A percentile compares a stretch with the other conserved stretches of the same genome.
These are phyloP conservation scores for Coenonympha glycerion DNA, from an alignment of 2,888 invertebrate genomes.

Conservation along the genomic window DNA sequence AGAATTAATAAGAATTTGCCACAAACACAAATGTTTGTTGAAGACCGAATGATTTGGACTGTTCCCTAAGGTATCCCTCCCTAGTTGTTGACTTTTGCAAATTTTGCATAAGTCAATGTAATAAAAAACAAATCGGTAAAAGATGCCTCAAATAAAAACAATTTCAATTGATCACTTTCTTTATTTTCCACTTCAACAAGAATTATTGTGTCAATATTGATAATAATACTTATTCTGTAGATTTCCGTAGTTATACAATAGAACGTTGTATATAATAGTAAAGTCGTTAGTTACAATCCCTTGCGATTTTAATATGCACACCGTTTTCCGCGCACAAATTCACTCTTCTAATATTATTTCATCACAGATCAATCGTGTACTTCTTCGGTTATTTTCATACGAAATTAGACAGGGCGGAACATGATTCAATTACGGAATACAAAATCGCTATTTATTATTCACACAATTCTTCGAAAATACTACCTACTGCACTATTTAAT, in stretches of 20 bases:
- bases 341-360: constrained; percentile 60
- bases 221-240: constrained; percentile 70
- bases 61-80: no score
- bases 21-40: no score
- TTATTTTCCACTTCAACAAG: constrained; percentile 68
- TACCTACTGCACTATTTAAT: constrained; percentile 32
- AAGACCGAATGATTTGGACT: no score
- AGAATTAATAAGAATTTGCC: no score
- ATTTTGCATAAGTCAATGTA: no score
- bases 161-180: constrained; percentile 57
- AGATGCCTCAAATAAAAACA: no score
- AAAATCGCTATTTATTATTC: constrained; percentile 38
- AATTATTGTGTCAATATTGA: constrained; percentile 67
- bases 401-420: constrained; percentile 55
- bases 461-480: constrained; percentile 43
- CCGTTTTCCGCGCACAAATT: constrained; percentile 49
- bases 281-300: constrained; percentile 20
- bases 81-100: no score
- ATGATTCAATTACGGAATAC: constrained; percentile 41
- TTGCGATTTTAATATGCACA: constrained; percentile 40
- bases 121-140: no score
- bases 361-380: constrained; percentile 74
- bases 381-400: constrained; percentile 54
- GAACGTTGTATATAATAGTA: constrained; percentile 29
- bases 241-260: constrained; percentile 51